These are phyloP conservation scores for Polia nebulosa DNA, from an alignment of 2,888 invertebrate genomes.

Conservation along the genomic window DNA sequence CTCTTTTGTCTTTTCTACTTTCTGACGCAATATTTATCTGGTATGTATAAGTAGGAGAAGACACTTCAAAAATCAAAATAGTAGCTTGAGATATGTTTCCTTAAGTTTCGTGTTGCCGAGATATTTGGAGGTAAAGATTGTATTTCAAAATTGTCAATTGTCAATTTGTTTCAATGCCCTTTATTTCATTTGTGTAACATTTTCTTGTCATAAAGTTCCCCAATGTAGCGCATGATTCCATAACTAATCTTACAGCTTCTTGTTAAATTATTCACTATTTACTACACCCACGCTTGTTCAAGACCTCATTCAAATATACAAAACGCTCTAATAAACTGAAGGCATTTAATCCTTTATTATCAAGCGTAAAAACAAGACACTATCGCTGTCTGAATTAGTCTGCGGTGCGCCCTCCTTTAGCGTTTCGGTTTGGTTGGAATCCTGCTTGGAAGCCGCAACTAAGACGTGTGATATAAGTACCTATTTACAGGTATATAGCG, in stretches of 20 bases:
- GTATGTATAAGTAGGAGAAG: too few species aligned
- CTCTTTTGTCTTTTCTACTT: too few species aligned
- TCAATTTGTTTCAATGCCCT: too few species aligned
- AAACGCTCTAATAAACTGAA: not conserved
- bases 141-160: too few species aligned
- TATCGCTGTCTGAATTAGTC: constrained; percentile 27
- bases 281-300: not conserved
- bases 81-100: too few species aligned
- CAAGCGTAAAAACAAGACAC: constrained; percentile 20
- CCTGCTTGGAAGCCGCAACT: constrained; percentile 44
- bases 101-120: too few species aligned
- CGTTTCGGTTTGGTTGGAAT: constrained; percentile 37
- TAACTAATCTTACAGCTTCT: not conserved
- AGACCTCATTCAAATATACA: not conserved
- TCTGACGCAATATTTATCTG: too few species aligned
- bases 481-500: not conserved
- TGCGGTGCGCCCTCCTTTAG: constrained; percentile 40
- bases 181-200: too few species aligned
- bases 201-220: too few species aligned
- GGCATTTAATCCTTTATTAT: constrained; percentile 15
- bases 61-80: too few species aligned
- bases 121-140: too few species aligned
- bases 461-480: constrained; percentile 22
- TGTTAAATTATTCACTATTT: not conserved
- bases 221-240: not conserved